Percentiles rank a stretch among this genome's conserved stretches.
phyloP scores from a whole-genome alignment of 1,140 invertebrate genomes.

The Anoplolepis gracilipes region DNA sequence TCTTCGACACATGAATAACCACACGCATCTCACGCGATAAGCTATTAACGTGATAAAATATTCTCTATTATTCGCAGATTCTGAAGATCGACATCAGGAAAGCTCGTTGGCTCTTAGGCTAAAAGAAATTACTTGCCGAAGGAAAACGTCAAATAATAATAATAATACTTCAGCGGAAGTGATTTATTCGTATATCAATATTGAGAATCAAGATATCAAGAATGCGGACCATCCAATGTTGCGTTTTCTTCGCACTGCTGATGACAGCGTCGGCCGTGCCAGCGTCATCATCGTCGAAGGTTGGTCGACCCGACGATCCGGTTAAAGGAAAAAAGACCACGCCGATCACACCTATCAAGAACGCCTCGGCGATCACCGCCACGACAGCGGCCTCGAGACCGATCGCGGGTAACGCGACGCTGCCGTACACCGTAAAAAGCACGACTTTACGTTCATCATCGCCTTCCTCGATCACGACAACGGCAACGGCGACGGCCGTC shows the following conservation, averaged over 20 bases:
- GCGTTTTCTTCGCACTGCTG: conserved; percentile 36
- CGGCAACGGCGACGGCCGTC: conserved; percentile 73
- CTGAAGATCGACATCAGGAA: not conserved
- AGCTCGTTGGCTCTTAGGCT: too few relatives aligned
- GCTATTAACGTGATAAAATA: not conserved
- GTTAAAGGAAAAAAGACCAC: conserved; percentile 67
- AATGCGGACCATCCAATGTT: conserved; percentile 41
- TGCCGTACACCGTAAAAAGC: not conserved
- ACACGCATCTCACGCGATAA: not conserved
- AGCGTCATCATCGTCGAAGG: conserved; percentile 39
- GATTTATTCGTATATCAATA: not conserved
- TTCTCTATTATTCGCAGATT: conserved; percentile 21
- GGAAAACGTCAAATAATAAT: not conserved
- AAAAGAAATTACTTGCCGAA: not conserved
- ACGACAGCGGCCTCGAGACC: conserved; percentile 26
- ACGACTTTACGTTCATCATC: conserved; percentile 17
- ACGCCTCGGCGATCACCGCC: conserved; percentile 48
- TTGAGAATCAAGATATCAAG: not conserved
- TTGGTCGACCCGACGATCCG: conserved; percentile 56
- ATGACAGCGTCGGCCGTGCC: conserved; percentile 39
- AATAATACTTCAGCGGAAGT: too few relatives aligned
- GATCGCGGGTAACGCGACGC: not conserved
- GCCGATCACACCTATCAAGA: conserved; percentile 70
- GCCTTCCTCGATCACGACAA: conserved; percentile 29
- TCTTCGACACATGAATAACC: too few relatives aligned